Base-by-base conservation (phyloP, 2,888 invertebrate genomes). In the Osmoderma eremita region DNA sequence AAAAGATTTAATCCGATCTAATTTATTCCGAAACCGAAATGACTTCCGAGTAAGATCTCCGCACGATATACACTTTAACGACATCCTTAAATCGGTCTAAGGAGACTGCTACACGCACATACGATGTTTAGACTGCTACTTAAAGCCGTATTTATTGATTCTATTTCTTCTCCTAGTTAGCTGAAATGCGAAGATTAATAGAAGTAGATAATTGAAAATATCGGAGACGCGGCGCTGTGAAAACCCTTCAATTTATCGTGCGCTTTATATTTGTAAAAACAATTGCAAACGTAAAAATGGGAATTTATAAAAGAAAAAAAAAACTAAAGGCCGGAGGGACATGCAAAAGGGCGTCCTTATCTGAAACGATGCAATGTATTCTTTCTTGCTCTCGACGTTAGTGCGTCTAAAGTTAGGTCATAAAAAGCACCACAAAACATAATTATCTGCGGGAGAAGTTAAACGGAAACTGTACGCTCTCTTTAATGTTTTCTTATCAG, bases 1-100 rank as follows among this genome's bases (percentile, higher is more conserved):
- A 67, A 72, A 72, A 75, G 75, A 76, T 78, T 76, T 75, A 77
- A 77, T 78, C 75, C 74, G 73, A 73, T 75, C 77, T 78, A 78
- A 78, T 78, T 78, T 77, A 77, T 78, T 77, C 78, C 72, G 68
- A 76, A 78, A 76, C 75, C 75, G 78, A 76, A 76, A 76, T 75
- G 70, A 79, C 78, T 79, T 79, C 79, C 79, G 78, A 79, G 74
- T 75, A 73, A 78, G 78, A 78, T 77, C 73, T 73, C 75, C 72
- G 73, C 74, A 71, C 75, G 77, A 78, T 78, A 78, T 72, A 75
- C 71, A 69, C 71, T 75, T 76, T 80, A 79, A 79, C 79, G 78
- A 80, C 75, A 76, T 75, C 75, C 76, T 77, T 80, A 80, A 79
- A 79, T 80, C 77, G 77, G 74, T 75, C 77, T 74, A 70, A 72